Evolutionary conservation across 2,888 invertebrate genomes (phyloP).

Genomic region (Trichacis sp.): DNA sequence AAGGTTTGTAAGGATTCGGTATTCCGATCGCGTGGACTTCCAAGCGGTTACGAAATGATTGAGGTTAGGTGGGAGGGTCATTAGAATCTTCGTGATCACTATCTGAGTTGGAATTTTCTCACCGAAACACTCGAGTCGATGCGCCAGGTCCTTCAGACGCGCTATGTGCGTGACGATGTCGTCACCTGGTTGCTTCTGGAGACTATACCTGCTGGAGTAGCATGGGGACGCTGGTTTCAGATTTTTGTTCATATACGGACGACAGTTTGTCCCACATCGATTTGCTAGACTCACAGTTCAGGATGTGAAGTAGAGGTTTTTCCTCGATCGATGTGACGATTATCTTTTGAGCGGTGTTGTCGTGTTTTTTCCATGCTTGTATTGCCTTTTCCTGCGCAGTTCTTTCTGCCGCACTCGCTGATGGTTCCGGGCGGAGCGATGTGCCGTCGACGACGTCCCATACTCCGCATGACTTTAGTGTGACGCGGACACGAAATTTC

Average conservation of each 20-base stretch:
- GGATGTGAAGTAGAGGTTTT: conserved; percentile 35
- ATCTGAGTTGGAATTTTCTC: conserved; percentile 32
- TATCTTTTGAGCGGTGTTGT: conserved; percentile 19
- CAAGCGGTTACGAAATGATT: conserved; percentile 40
- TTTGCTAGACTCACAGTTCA: conserved; percentile 45
- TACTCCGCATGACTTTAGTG: conserved; percentile 13
- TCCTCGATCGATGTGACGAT: conserved; percentile 23
- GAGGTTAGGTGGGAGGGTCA: conserved; percentile 36
- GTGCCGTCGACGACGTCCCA: conserved; percentile 11
- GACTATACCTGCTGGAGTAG: conserved; percentile 39
- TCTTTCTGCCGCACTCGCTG: too few relatives aligned
- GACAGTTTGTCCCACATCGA: conserved; percentile 55
- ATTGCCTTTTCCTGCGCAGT: too few relatives aligned
- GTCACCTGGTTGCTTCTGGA: conserved; percentile 26
- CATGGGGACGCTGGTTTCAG: conserved; percentile 45
- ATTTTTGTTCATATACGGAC: conserved; percentile 39
- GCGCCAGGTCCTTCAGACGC: conserved; percentile 41
- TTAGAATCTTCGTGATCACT: conserved; percentile 43
- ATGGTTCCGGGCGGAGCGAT: too few relatives aligned
- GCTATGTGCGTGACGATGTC: conserved; percentile 43
- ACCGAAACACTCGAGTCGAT: conserved; percentile 24
- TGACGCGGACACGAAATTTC: conserved; percentile 16
- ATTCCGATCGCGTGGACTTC: conserved; percentile 23
- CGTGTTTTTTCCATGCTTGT: conserved; percentile 26
- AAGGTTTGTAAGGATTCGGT: too few relatives aligned